Percentiles rank a stretch among this genome's conserved stretches.
Evolutionary conservation across 2,888 invertebrate species (phyloP).

Genomic region (Tanypteryx hageni): DNA sequence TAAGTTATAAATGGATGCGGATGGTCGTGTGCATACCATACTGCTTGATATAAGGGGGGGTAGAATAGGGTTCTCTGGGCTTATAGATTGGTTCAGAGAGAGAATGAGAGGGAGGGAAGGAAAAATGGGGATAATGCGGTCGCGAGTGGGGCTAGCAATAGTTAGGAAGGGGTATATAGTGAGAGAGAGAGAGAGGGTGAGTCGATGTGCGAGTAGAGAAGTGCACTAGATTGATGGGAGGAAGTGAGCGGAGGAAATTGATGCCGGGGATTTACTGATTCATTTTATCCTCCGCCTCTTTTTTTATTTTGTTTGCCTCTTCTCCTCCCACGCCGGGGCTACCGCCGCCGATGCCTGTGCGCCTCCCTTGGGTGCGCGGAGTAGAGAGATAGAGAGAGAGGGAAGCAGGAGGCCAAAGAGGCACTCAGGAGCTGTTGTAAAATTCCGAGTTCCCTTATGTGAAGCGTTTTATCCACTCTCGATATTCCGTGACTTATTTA

Average conservation of each 20-base stretch:
- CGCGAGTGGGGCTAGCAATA: too few species aligned
- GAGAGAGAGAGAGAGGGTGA: not conserved
- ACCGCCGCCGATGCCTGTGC: not conserved
- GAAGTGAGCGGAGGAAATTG: slow-evolving; percentile 53
- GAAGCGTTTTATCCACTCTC: slow-evolving; percentile 52
- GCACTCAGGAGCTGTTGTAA: slow-evolving; percentile 57
- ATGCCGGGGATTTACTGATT: slow-evolving; percentile 54
- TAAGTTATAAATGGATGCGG: slow-evolving; percentile 20
- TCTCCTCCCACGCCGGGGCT: not conserved
- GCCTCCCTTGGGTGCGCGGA: slow-evolving; percentile 7
- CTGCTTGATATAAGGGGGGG: not conserved
- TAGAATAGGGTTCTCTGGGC: slow-evolving; percentile 1
- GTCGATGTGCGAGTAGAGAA: not conserved
- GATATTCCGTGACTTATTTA: slow-evolving; percentile 54
- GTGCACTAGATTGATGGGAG: slow-evolving; percentile 44
- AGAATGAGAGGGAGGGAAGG: not conserved
- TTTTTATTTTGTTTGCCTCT: not conserved
- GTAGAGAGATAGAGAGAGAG: slow-evolving; percentile 23
- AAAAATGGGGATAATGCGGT: not conserved
- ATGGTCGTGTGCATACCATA: not conserved
- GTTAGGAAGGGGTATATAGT: not conserved
- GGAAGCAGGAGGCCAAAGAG: not conserved
- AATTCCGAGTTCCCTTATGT: slow-evolving; percentile 55
- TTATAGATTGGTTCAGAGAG: slow-evolving; percentile 22
- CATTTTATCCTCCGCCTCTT: slow-evolving; percentile 38